A percentile compares a stretch with the other conserved stretches of the same genome.
phyloP scores from a whole-genome alignment of 1,140 invertebrate genomes.

The Zaprionus vittiger region DNA sequence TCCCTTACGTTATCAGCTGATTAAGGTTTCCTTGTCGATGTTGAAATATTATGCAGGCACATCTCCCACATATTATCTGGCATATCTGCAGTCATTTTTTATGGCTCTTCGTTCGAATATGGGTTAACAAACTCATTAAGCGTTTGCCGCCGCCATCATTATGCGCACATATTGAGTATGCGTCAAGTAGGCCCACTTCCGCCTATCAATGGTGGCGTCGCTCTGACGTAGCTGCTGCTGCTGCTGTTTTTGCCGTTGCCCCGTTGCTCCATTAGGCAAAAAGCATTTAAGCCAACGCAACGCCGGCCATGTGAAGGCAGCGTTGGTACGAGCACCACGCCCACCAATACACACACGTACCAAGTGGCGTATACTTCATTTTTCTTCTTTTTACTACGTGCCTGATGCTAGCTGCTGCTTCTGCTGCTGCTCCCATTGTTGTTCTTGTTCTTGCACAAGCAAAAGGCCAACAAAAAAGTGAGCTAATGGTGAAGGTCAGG shows the following conservation, averaged over 20 bases:
- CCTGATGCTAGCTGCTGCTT: constrained; percentile 19
- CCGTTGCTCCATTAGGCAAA: constrained; percentile 64
- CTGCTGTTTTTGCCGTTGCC: constrained; percentile 21
- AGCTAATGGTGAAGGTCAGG: constrained; percentile 78
- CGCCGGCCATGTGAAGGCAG: constrained; percentile 21
- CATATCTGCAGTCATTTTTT: constrained; percentile 19
- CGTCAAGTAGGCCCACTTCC: constrained; percentile 66
- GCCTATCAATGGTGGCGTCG: constrained; percentile 65
- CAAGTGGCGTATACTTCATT: constrained; percentile 35
- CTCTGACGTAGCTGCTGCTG: constrained; percentile 48
- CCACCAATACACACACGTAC: constrained; percentile 43
- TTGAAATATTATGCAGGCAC: not conserved
- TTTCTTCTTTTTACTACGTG: constrained; percentile 39
- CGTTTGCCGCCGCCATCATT: constrained; percentile 24
- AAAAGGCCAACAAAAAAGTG: constrained; percentile 52
- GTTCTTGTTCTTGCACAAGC: constrained; percentile 25
- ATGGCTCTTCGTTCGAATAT: constrained; percentile 36
- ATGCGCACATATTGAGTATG: constrained; percentile 54
- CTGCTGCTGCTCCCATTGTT: not conserved
- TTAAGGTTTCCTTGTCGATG: not conserved
- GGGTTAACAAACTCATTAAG: constrained; percentile 77
- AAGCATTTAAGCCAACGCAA: constrained; percentile 74
- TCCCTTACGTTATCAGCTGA: not conserved
- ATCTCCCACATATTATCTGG: not conserved
- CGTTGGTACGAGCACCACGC: constrained; percentile 18